phyloP scores from a whole-genome alignment of 2,113 vertebrate genomes.

The Chionomys nivalis region DNA sequence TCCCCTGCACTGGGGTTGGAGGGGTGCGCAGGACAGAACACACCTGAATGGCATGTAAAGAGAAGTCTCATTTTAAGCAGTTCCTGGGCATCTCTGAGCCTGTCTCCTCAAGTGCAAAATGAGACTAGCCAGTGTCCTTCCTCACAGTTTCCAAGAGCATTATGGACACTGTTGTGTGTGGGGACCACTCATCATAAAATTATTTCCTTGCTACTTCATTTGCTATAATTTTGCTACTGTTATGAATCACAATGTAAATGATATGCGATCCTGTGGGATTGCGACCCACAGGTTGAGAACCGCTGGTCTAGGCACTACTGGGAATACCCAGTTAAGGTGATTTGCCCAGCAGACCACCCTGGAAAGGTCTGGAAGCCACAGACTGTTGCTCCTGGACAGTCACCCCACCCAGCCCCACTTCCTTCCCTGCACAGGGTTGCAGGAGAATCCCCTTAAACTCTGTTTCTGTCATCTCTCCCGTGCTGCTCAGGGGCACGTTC shows the following conservation, averaged over 20 bases:
- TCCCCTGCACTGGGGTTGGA: too few species aligned
- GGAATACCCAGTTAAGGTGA: neutral
- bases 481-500: too few species aligned
- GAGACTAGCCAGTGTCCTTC: neutral
- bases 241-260: neutral
- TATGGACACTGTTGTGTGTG: accelerated
- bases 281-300: neutral
- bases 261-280: too few species aligned
- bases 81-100: neutral
- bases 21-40: neutral
- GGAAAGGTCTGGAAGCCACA: neutral
- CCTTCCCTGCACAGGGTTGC: neutral
- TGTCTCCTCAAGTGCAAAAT: neutral
- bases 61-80: neutral
- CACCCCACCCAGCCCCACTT: neutral
- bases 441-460: too few species aligned
- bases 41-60: neutral
- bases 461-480: too few species aligned
- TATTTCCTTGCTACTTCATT: neutral
- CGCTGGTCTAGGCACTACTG: neutral
- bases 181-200: neutral
- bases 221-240: neutral
- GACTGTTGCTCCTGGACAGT: neutral
- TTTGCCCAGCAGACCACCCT: too few species aligned
- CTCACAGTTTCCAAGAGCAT: neutral